phyloP scores from a whole-genome alignment of 2,888 invertebrate genomes.

The Pegoplata infirma region DNA sequence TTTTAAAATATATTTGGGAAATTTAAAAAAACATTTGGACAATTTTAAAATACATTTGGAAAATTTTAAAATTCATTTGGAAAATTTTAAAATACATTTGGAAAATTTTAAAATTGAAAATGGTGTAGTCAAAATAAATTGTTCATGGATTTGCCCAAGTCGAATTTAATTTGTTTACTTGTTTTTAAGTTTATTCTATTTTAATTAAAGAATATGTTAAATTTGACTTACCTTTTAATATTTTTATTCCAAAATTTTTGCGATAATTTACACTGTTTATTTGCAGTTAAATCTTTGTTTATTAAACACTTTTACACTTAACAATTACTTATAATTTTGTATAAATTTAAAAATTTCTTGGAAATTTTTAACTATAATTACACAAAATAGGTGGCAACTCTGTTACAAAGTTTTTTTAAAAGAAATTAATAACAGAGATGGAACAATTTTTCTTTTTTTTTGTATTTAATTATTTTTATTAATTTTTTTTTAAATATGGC shows the following conservation, averaged over 20 bases:
- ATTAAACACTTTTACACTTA: neutral
- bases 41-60: no score
- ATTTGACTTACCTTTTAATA: neutral
- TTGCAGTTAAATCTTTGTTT: neutral
- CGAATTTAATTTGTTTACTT: no score
- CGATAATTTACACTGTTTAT: neutral
- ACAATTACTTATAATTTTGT: no score
- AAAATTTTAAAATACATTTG: no score
- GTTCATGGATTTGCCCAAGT: no score
- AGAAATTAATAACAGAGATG: neutral
- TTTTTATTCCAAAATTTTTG: neutral
- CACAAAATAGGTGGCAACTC: neutral
- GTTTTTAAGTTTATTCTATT: no score
- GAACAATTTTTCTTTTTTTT: neutral
- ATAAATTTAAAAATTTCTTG: neutral
- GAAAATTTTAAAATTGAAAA: no score
- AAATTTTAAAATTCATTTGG: no score
- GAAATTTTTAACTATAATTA: neutral
- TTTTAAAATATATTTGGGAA: no score
- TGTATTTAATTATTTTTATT: neutral
- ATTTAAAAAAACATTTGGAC: no score
- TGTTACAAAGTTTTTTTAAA: neutral
- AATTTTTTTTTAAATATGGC: neutral
- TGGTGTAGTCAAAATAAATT: no score
- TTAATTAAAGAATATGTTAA: neutral